These are phyloP conservation scores for Drosophila villosipedis DNA, from an alignment of 2,888 invertebrate species.

Conservation along the genomic window DNA sequence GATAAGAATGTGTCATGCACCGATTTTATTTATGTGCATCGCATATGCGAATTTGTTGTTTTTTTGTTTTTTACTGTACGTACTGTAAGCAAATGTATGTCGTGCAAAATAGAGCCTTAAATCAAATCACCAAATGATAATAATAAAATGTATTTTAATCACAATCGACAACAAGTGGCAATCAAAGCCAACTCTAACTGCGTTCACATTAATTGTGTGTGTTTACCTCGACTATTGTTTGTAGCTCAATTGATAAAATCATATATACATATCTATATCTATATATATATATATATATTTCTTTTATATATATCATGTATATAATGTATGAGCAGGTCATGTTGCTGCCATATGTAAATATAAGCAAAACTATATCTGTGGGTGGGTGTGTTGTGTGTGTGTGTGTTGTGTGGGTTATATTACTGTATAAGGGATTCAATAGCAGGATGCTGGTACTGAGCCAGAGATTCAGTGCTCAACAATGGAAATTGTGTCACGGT, in stretches of 20 bases:
- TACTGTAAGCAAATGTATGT: slow-evolving; percentile 45
- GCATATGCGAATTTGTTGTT: slow-evolving; percentile 28
- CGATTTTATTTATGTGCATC: slow-evolving; percentile 9
- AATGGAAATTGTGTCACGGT: slow-evolving; percentile 79
- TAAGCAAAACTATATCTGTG: background rate
- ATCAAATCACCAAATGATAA: slow-evolving; percentile 80
- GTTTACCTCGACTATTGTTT: slow-evolving; percentile 11
- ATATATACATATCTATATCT: background rate
- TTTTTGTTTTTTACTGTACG: slow-evolving; percentile 34
- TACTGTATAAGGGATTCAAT: slow-evolving; percentile 38
- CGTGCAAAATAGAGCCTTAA: slow-evolving; percentile 75
- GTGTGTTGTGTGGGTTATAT: slow-evolving; percentile 9
- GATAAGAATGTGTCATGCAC: background rate
- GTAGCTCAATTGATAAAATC: slow-evolving; percentile 29
- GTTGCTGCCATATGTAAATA: background rate
- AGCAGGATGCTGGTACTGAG: slow-evolving; percentile 33
- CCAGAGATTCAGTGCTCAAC: slow-evolving; percentile 48
- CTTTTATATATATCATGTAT: slow-evolving; percentile 3
- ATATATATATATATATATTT: background rate
- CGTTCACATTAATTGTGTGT: slow-evolving; percentile 2
- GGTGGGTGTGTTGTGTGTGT: background rate
- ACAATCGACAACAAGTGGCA: slow-evolving; percentile 28
- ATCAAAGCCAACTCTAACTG: slow-evolving; percentile 2
- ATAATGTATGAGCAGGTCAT: slow-evolving; percentile 20
- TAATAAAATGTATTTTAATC: slow-evolving; percentile 69